A percentile compares a stretch with the other conserved stretches of the same genome.
Conservation (phyloP, 30 jellyfish, hydroid and myxozoan genomes). For the Chironex yamaguchii region DNA sequence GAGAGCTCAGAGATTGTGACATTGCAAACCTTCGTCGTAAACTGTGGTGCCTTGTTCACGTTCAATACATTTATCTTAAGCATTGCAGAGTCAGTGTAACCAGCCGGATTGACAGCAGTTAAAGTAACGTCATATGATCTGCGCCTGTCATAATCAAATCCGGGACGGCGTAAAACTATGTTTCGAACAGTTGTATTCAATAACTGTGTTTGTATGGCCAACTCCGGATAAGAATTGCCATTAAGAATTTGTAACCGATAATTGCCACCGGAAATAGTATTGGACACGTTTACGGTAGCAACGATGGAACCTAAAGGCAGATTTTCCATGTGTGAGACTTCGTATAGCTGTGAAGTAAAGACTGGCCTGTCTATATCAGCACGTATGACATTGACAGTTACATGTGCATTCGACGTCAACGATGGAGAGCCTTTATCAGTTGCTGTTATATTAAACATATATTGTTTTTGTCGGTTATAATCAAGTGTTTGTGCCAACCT, state of each 20-base stretch:
- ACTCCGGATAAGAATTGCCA: neutral
- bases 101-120: neutral
- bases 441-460: slow-evolving; percentile 70
- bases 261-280: neutral
- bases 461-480: slow-evolving; percentile 23
- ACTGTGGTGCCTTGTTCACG: slow-evolving; percentile 60
- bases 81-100: slow-evolving; percentile 5
- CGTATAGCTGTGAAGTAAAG: neutral
- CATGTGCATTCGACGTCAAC: slow-evolving; percentile 74
- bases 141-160: neutral
- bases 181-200: neutral
- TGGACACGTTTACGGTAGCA: neutral
- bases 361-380: slow-evolving; percentile 21
- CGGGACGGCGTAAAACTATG: neutral
- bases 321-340: neutral
- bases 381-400: slow-evolving; percentile 46
- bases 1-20: slow-evolving; percentile 62
- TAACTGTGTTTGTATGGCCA: too few species aligned
- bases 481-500: slow-evolving; percentile 30
- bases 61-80: slow-evolving; percentile 76
- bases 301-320: neutral
- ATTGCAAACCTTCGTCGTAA: slow-evolving; percentile 13
- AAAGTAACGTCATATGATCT: neutral
- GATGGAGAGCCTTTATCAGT: slow-evolving; percentile 78
- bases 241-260: too few species aligned